Evolutionary conservation across 2,797 vertebrate genomes (phyloP).

Genomic region (Syndactyla subalaris): DNA sequence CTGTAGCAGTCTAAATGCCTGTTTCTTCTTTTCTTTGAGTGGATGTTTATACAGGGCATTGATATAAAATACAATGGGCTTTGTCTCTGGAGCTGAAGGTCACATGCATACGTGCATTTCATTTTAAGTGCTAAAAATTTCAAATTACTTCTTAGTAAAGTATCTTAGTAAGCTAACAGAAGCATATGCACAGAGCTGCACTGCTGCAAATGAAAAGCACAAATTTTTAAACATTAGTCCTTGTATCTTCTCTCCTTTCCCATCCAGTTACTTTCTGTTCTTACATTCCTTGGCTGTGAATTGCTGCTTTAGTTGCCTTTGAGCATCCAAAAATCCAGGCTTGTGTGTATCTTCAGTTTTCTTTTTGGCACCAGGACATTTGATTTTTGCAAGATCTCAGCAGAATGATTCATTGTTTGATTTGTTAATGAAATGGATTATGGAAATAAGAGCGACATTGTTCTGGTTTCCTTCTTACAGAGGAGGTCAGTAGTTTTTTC

Average conservation of each 20-base stretch:
- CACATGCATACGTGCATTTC: neutral
- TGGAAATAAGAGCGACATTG: rapidly evolving
- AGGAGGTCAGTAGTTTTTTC: neutral
- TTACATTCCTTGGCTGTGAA: neutral
- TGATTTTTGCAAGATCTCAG: neutral
- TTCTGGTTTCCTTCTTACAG: neutral
- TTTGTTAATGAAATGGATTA: neutral
- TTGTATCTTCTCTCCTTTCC: neutral
- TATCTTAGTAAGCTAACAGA: neutral
- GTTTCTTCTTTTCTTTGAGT: neutral
- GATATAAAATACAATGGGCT: neutral
- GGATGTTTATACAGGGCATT: neutral
- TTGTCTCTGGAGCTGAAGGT: neutral
- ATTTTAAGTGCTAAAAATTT: neutral
- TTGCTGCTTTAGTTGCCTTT: neutral
- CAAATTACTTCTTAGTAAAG: neutral
- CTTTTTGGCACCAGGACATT: neutral
- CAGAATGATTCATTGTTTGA: neutral
- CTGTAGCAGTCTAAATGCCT: neutral
- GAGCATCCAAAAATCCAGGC: neutral
- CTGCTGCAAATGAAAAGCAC: neutral
- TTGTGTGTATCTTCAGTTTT: neutral
- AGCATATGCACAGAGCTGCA: neutral
- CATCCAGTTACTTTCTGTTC: neutral
- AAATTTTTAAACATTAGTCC: neutral